Base-by-base conservation (phyloP, 2,797 vertebrate species). In the Phoebastria nigripes region DNA sequence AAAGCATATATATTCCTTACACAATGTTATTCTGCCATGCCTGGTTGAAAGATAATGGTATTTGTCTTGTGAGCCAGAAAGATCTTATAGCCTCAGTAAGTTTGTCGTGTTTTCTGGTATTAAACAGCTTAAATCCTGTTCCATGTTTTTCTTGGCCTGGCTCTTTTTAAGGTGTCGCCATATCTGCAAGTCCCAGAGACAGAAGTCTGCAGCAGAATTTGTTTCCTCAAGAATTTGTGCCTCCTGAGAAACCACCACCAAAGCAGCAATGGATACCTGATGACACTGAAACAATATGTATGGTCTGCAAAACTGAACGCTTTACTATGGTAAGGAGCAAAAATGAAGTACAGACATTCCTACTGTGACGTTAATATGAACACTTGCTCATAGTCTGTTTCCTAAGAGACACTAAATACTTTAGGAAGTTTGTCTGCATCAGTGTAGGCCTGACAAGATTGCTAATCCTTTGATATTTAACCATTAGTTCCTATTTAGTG, bases 231-330 rank as follows among this genome's bases (percentile, higher is more conserved):
- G 98, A 99, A 89, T 99, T 99, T 97, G 98, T 99, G 62, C 99
- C 99, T 93, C 99, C 99, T 5, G 98, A 98, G 13, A 98, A 98
- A 73, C 98, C 99, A 0, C 99, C 99, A 4, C 97, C 97, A 51
- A 99, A 98, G 78, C 98, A 99, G 76, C 98, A 99, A 86, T 99
- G 99, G 99, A 98, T 99, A 77, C 99, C 99, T 3, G 99, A 99
- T 97, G 98, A 98, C 80, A 98, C 98, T 37, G 98, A 98, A 94
- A 98, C 94, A 0, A 87, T 98, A 65, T 99, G 99, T 97, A 99
- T 99, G 99, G 98, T 99, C 90, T 99, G 99, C 97, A 98, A 97
- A 96, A 98, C 98, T 1, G 99, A 99, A 94, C 98, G 98, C 62
- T 99, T 99, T 95, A 99, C 99, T 63, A 99, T 99, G 99, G 99